phyloP scores from a whole-genome alignment of 2,113 vertebrate species.

The Alectura lathami region DNA sequence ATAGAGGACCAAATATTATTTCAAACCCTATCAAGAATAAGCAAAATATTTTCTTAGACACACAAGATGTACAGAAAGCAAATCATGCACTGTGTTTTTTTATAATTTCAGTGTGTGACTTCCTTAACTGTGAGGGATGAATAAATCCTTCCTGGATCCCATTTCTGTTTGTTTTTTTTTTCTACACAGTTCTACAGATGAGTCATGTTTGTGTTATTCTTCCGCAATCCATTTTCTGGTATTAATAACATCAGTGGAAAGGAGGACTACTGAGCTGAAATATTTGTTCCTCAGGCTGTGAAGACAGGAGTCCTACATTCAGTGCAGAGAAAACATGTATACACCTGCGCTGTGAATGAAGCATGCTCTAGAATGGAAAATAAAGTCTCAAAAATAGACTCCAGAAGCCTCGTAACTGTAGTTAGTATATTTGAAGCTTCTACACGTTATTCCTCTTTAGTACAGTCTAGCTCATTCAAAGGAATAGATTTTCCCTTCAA shows the following conservation, averaged over 20 bases:
- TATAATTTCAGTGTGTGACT: background rate
- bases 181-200: background rate
- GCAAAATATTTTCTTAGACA: background rate
- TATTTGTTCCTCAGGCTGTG: background rate
- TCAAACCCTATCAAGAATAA: background rate
- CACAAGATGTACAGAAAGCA: background rate
- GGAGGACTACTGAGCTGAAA: background rate
- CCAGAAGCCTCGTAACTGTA: background rate
- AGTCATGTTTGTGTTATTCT: background rate
- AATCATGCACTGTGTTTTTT: background rate
- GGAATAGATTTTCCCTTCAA: background rate
- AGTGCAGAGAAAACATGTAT: background rate
- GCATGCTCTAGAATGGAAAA: background rate
- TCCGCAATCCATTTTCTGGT: background rate
- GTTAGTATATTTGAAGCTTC: background rate
- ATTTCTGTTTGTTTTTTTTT: background rate
- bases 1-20: background rate
- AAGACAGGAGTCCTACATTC: background rate
- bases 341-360: background rate
- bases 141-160: background rate
- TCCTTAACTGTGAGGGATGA: background rate
- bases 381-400: background rate
- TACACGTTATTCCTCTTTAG: background rate
- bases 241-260: background rate
- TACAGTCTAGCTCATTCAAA: background rate